Evolutionary conservation across 2,888 invertebrate species (phyloP), one percentile per base, ranked within the genome.

Genomic region (Ligdia adustata): DNA sequence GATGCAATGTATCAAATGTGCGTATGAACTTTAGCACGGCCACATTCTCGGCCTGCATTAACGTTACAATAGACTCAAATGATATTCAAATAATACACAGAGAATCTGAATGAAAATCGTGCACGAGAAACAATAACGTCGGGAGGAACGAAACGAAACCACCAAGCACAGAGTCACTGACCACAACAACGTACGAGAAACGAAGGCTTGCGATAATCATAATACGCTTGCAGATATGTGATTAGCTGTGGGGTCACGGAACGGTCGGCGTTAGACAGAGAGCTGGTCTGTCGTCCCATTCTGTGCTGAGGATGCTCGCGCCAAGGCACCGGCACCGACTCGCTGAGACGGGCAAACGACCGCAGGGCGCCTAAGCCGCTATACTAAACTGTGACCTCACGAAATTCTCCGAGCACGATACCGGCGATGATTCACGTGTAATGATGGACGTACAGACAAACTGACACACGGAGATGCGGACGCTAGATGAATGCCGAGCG

Each of bases 381-480:
- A 89, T 82, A 87, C 78, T 87, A 88, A 87, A 87, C 89, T 89
- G 85, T 88, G 88, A 89, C 89, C 89, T 88, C 88, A 88, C 89
- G 88, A 89, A 89, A 89, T 87, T 81, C 85, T 81, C 79, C 64
- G 60, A 66, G 82, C 85, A 84, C 85, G 85, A 82, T 85, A 82
- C 79, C 62, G 72, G 64, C 72, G 79, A 78, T 87, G 88, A 87
- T 83, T 88, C 87, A 86, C 77, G 74, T 80, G 68, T 82, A 86
- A 87, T 85, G 83, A 86, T 69, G 81, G 81, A 80, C 75, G 69
- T 67, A 78, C 73, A 67, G 71, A 79, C 74, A 69, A 71, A 75
- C 79, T 77, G 81, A 81, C 81, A 75, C 73, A 74, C 70, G 70
- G 78, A 76, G 80, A 83, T 81, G 73, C 69, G 76, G 66, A 82